phyloP scores from a whole-genome alignment of 2,797 vertebrate genomes.

The Dryobates pubescens region DNA sequence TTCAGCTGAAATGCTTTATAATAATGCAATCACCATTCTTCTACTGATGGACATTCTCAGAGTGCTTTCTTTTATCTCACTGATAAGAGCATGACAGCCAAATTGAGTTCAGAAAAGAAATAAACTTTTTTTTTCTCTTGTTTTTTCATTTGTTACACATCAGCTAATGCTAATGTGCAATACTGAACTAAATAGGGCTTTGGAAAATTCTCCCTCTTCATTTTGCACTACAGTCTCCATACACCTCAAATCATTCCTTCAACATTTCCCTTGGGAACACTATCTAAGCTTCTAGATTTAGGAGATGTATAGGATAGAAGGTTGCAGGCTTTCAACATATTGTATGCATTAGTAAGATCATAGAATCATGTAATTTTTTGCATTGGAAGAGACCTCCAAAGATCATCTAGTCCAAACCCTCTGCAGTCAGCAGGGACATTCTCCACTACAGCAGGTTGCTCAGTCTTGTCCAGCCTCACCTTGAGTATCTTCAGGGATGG shows the following conservation, averaged over 20 bases:
- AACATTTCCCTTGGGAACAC: background rate
- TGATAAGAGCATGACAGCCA: background rate
- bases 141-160: background rate
- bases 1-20: background rate
- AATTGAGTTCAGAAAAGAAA: background rate
- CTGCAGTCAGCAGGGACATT: too few relatives aligned
- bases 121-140: background rate
- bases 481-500: too few relatives aligned
- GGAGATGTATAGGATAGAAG: background rate
- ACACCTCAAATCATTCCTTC: background rate
- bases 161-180: background rate
- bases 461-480: too few relatives aligned
- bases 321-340: background rate
- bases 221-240: background rate
- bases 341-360: too few relatives aligned
- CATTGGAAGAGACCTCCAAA: too few relatives aligned
- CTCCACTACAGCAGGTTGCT: too few relatives aligned
- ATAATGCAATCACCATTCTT: background rate
- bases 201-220: background rate
- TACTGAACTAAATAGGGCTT: background rate
- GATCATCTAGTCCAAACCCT: too few relatives aligned
- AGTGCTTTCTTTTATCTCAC: conserved; percentile 3
- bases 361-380: background rate
- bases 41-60: background rate
- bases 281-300: background rate